Percentiles rank a stretch among this genome's conserved stretches.
These are phyloP conservation scores for Heliconius sara DNA, from an alignment of 2,888 invertebrate species.

Conservation along the genomic window DNA sequence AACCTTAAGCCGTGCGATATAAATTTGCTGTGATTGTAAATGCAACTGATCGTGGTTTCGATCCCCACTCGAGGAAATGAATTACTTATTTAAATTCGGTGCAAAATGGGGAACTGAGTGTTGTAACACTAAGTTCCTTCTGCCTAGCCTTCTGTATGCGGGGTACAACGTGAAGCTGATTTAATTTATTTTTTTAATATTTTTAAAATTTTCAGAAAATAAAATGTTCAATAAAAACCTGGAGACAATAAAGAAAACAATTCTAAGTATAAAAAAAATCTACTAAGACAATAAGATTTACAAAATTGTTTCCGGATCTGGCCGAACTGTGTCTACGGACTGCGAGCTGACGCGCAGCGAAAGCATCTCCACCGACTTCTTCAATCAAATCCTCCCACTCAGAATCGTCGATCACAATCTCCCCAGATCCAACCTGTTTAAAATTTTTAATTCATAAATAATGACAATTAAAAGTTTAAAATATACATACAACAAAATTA, in stretches of 20 bases:
- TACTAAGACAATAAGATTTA: slow-evolving; percentile 52
- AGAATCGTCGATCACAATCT: slow-evolving; percentile 90
- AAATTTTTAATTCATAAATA: neutral
- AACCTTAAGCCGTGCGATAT: neutral
- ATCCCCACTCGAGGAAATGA: no score
- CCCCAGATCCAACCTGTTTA: slow-evolving; percentile 91
- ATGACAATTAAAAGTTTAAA: neutral
- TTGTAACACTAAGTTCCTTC: no score
- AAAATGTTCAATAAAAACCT: no score
- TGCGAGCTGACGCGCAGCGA: slow-evolving; percentile 76
- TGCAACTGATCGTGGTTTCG: no score
- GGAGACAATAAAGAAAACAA: neutral
- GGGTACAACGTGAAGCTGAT: no score
- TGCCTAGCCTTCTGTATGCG: no score
- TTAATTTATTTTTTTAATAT: no score
- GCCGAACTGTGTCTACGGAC: slow-evolving; percentile 76
- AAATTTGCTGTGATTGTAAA: neutral
- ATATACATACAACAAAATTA: neutral
- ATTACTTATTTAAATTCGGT: no score
- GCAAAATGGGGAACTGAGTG: no score
- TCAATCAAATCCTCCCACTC: slow-evolving; percentile 92
- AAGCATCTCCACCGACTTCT: slow-evolving; percentile 82
- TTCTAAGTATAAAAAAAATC: neutral
- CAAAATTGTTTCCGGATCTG: slow-evolving; percentile 69
- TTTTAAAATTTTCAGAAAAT: neutral